Base-by-base conservation (phyloP, 30 jellyfish, hydroid and myxozoan genomes). In the Cassiopea andromeda region DNA sequence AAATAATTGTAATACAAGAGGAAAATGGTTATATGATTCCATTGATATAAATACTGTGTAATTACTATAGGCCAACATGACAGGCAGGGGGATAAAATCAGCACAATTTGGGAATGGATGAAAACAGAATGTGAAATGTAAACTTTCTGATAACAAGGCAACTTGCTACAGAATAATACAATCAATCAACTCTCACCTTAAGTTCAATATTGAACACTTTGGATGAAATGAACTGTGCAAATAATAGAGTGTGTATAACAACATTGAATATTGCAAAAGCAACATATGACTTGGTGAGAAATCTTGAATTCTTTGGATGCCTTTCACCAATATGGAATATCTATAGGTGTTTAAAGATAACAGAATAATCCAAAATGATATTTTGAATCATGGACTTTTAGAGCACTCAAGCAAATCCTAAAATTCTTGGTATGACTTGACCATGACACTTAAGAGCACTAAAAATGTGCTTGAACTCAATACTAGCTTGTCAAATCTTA, bases 231-330 rank as follows among this genome's bases (percentile, higher is more conserved):
- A 91, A 77, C 85, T 96, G 99, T 19, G 94, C 93, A 69, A 96
- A 87, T 38, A 96, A 77, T 90, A 92, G 77, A 86, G 74, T 60
- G 87, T 96, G 92, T 19, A 96, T 96, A 59, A 96, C 27, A 1
- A 92, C 92, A 76, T 96, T 96, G 91, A 96, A 91, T 3, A 80
- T 71, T 1, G 92, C 94, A 84, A 91, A 96, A 7, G 94, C 99
- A 66, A 87, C 85, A 46, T 69, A 85, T 48, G 99, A 91, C 72
- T 92, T 96, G 9, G 99, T 96, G 43, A 96, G 94, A 59, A 91
- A 91, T 69, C 97, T 84, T 46, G 98, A 92, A 15, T 91, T 85
- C 47, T 88, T 95, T 17, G 82, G 74, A 16, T 85, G 91, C 81
- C 81, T 44, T n/a, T 85, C 97, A 67, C 92, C 88, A 61, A 96